Evolutionary conservation across 2,113 vertebrate genomes (phyloP), one percentile per base, ranked within the genome.

Genomic region (Tringa solitaria): DNA sequence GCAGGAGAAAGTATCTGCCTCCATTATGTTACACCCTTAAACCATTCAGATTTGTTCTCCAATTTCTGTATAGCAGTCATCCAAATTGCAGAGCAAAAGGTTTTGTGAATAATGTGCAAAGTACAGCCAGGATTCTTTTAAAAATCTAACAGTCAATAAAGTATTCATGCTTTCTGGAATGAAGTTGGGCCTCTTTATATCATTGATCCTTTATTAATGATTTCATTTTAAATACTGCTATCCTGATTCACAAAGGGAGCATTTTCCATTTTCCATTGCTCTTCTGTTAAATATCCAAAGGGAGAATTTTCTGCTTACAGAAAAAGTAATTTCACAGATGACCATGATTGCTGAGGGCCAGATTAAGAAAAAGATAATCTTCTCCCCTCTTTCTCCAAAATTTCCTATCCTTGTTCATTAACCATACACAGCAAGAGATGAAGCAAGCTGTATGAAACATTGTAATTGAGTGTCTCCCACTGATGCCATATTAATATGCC

Each of bases 271-370:
- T 96, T 89, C 87, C 59, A 80, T 93, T 28, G 23, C 78, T 88
- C 80, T 95, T 91, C 90, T 23, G 33, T 95, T 95, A 87, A 96
- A 87, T 93, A 82, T 84, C 94, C 91, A 92, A 84, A 86, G 91
- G 84, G 67, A 92, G 80, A 93, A 82, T 86, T 72, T 91, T 93
- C 90, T 96, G 91, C 93, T 97, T 89, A 83, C 43, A 72, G 91
- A 92, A 95, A 95, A 97, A 94, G 94, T 95, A 95, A 96, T 96
- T 95, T 97, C 94, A 96, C 76, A 93, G 89, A 93, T 94, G 91
- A 94, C 89, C 84, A 92, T 72, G 72, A 60, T 45, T 93, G 93
- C 95, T 95, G 87, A 89, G 50, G 92, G 93, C 88, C 84, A 91
- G 87, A 75, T 94, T 95, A 37, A 45, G 84, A 88, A 93, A 94